Conservation (phyloP, 2,888 invertebrate genomes). For the Hydrotaea diabolus region DNA sequence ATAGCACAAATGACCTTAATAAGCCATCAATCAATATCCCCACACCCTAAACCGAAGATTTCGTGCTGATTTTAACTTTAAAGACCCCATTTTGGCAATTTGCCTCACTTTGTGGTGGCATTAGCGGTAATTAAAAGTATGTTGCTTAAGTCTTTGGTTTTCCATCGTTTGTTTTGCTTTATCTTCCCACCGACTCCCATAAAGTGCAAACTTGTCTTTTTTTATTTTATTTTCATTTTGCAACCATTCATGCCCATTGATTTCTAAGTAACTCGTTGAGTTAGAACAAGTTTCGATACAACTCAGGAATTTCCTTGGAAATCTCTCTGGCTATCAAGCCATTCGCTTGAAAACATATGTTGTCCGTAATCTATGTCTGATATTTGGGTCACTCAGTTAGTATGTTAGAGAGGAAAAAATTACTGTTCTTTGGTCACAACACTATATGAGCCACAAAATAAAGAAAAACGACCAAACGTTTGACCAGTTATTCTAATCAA, state of each 20-base stretch:
- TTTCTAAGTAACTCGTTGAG: constrained; percentile 5
- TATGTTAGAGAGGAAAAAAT: constrained; percentile 51
- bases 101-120: not conserved
- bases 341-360: not conserved
- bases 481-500: constrained; percentile 63
- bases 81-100: not conserved
- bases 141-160: constrained; percentile 26
- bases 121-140: constrained; percentile 5
- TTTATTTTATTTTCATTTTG: constrained; percentile 11
- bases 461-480: not conserved
- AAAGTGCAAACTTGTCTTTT: constrained; percentile 61
- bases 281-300: constrained; percentile 61
- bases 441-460: too few relatives aligned
- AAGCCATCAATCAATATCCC: too few relatives aligned
- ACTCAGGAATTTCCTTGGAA: constrained; percentile 47
- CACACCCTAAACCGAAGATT: too few relatives aligned
- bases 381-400: constrained; percentile 67
- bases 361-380: constrained; percentile 30
- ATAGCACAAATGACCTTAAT: too few relatives aligned
- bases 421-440: constrained; percentile 13
- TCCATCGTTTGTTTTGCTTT: not conserved
- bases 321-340: constrained; percentile 36
- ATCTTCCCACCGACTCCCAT: constrained; percentile 50
- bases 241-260: not conserved
- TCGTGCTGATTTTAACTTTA: too few relatives aligned